Conservation (phyloP, 2,113 vertebrate genomes). For the Callospermophilus lateralis region DNA sequence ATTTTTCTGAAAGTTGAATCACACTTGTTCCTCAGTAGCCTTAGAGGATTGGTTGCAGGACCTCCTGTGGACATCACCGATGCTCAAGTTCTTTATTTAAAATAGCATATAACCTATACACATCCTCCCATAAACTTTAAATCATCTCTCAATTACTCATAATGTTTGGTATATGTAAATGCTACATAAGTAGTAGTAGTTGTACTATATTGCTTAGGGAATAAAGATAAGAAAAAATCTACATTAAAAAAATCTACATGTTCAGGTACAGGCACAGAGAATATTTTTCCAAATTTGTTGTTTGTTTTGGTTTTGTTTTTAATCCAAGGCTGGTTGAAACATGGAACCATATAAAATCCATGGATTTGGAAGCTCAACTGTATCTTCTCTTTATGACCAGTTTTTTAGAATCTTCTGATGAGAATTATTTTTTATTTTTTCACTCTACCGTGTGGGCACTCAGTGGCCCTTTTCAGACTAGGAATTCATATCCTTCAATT, state of each 20-base stretch:
- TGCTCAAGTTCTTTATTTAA: not conserved
- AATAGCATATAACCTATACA: not conserved
- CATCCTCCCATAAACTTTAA: not conserved
- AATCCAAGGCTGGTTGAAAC: not conserved
- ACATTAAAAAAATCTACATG: not conserved
- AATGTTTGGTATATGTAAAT: not conserved
- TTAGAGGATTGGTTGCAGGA: not conserved
- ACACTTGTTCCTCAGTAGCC: not conserved
- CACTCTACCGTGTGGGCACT: not conserved
- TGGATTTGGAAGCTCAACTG: not conserved
- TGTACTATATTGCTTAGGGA: not conserved
- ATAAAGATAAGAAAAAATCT: not conserved
- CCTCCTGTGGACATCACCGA: not conserved
- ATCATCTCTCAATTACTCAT: not conserved
- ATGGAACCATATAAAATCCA: not conserved
- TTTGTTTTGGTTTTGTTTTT: not conserved
- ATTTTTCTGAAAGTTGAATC: slow-evolving; percentile 20
- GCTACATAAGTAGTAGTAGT: too few relatives aligned
- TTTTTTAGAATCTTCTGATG: not conserved
- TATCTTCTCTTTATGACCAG: not conserved
- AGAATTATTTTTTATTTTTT: not conserved
- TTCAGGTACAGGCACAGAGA: not conserved
- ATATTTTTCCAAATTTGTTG: not conserved
- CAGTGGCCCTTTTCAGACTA: not conserved
- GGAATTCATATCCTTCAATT: not conserved